A percentile compares a stretch with the other conserved stretches of the same genome.
Evolutionary conservation across 2,888 invertebrate genomes (phyloP).

Genomic region (Pandemis corylana): DNA sequence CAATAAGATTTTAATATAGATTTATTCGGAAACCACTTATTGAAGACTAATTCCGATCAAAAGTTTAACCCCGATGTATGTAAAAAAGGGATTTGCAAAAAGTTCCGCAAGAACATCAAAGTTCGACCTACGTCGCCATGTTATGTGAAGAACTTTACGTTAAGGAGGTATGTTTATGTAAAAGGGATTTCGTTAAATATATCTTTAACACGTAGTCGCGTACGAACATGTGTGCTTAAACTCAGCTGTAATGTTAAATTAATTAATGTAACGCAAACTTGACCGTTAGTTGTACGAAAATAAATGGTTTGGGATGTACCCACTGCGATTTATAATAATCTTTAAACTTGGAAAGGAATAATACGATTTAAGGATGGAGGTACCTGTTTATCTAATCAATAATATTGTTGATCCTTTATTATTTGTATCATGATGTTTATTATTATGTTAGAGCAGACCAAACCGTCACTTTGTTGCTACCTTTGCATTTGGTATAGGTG

Average conservation of each 20-base stretch:
- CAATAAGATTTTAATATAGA: neutral
- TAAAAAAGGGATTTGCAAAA: conserved; percentile 25
- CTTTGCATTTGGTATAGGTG: too few relatives aligned
- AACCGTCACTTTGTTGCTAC: too few relatives aligned
- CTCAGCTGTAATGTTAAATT: neutral
- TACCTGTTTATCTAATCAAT: too few relatives aligned
- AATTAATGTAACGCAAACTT: too few relatives aligned
- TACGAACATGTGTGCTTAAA: conserved; percentile 1
- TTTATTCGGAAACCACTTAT: conserved; percentile 3
- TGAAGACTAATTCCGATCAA: conserved; percentile 17
- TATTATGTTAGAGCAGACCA: too few relatives aligned
- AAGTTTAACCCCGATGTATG: conserved; percentile 15
- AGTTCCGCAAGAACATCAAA: conserved; percentile 25
- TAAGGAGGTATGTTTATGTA: conserved; percentile 26
- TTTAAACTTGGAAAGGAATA: too few relatives aligned
- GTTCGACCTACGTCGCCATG: conserved; percentile 24
- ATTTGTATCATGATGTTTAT: too few relatives aligned
- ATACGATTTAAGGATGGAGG: too few relatives aligned
- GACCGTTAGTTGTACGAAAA: too few relatives aligned
- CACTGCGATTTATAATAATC: too few relatives aligned
- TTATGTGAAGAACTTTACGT: conserved; percentile 28
- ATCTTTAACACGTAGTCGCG: neutral
- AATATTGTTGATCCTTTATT: too few relatives aligned
- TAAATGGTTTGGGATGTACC: too few relatives aligned
- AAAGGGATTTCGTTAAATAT: conserved; percentile 22